Evolutionary conservation across 2,888 invertebrate genomes (phyloP), one percentile per base, ranked within the genome.

Genomic region (Melipona beecheii): DNA sequence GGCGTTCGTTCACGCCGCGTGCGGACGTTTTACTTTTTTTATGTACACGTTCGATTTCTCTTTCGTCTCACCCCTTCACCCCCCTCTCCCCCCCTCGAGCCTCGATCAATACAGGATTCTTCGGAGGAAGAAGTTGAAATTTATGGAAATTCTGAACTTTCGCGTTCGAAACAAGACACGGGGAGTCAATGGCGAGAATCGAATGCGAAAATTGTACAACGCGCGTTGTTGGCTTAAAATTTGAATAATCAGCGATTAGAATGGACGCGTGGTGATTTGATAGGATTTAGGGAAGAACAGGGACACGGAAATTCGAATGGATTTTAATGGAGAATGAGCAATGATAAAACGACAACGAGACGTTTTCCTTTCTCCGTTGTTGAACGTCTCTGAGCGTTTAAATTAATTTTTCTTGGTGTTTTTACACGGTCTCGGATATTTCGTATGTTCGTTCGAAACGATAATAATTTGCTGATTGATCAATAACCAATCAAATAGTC

Each of bases 21-120:
- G 52, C 62, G 52, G 71, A 66, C 50, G n/a, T 76, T 72, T 64
- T 66, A 62, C 17, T 71, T 43, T 75, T 71, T 43, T 75, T 81
- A 81, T 83, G 43, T 81, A 82, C 76, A 83, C 76, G 68, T 75
- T 71, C 72, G 60, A 50, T 70, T 49, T 65, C 70, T 49, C 49
- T 60, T 43, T 64, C 60, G n/a, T 27, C 36, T 19, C 36, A 43
- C 49, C 64, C 11, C 24, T 31, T 9, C 21, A 21, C 21, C 4
- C 54, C 27, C 54, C 54, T 54, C 31, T 21, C 31, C 54, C 66
- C 74, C 73, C 84, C 69, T 78, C 71, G 84, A 43, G 64, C 43
- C 75, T 24, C 21, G 15, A 49, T 56, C 72, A 50, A 60, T 21
- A 62, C 50, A 50, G n/a, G n/a, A 19, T 58, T 43, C 43, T 24